Evolutionary conservation across 2,797 vertebrate species (phyloP), one percentile per base, ranked within the genome.

Genomic region (Neosalanx taihuensis): DNA sequence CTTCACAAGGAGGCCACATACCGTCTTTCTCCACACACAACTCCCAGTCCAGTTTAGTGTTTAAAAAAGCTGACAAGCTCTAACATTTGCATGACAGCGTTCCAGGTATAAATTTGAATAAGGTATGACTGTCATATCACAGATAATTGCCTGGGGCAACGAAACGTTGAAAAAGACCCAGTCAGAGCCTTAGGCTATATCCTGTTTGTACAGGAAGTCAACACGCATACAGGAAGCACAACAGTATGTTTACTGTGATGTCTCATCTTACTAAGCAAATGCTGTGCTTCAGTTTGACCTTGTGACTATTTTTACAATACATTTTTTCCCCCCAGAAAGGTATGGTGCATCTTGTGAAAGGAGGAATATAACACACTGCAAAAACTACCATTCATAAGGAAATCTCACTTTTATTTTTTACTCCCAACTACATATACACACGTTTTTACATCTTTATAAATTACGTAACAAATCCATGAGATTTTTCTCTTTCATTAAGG

Each of bases 61-160:
- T 51, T 75, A 37, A 33, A 64, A 68, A 68, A 65, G 77, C 66
- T 71, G 78, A 76, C 79, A 4, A 57, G 57, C 17, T 9, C 5
- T 56, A 53, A 53, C 72, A 91, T 93, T 93, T 92, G 91, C 92
- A 92, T 92, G 85, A 17, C 51, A n/a, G 35, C 58, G 85, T 79
- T 87, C 84, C 89, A 87, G 89, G 89, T 81, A 82, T 73, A 78
- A 72, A 90, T 92, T 91, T 90, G 86, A 90, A 88, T 90, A 82
- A 75, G 76, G 75, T 61, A 70, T 69, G 46, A 67, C 72, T 73
- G 72, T 81, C 72, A 71, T 23, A 56, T 74, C 66, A 85, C 83
- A 88, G 87, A 90, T 93, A 92, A 89, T 70, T 64, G 81, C 87
- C 80, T 26, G 69, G 51, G 83, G 83, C 82, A 64, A 70, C 31